Percentiles rank a stretch among this genome's conserved stretches.
These are phyloP conservation scores for Cephus spinipes DNA, from an alignment of 2,888 invertebrate genomes.

Conservation along the genomic window DNA sequence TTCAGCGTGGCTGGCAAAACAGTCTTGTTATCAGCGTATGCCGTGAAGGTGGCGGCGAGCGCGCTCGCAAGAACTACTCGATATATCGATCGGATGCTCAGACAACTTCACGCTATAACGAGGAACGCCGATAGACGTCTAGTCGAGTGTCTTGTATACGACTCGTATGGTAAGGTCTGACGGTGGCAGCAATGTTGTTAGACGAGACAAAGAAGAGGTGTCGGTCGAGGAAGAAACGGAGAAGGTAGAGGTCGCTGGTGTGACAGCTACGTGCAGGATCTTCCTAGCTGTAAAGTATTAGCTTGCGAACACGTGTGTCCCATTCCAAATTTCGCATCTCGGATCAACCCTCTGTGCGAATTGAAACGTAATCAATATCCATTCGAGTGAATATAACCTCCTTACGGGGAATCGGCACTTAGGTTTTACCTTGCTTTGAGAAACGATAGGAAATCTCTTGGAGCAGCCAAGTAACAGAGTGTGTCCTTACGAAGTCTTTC, in stretches of 20 bases:
- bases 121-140: not conserved
- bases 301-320: not conserved
- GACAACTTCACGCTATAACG: conserved; percentile 17
- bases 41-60: conserved; percentile 47
- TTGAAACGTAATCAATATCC: not conserved
- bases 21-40: conserved; percentile 58
- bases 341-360: not conserved
- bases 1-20: conserved; percentile 49
- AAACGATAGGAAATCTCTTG: not conserved
- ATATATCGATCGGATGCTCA: conserved; percentile 56
- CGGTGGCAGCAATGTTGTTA: not conserved
- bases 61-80: conserved; percentile 49
- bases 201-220: conserved; percentile 20
- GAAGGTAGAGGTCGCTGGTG: not conserved
- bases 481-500: not conserved
- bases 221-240: conserved; percentile 17
- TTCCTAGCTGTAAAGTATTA: not conserved
- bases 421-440: not conserved
- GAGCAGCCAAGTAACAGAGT: not conserved
- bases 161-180: not conserved
- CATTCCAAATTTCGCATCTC: not conserved
- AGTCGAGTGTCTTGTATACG: not conserved
- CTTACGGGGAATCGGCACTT: not conserved
- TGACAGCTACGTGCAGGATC: not conserved
- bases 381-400: not conserved